Conservation (phyloP, 1,140 invertebrate species). For the Gonatopus flavifemur region DNA sequence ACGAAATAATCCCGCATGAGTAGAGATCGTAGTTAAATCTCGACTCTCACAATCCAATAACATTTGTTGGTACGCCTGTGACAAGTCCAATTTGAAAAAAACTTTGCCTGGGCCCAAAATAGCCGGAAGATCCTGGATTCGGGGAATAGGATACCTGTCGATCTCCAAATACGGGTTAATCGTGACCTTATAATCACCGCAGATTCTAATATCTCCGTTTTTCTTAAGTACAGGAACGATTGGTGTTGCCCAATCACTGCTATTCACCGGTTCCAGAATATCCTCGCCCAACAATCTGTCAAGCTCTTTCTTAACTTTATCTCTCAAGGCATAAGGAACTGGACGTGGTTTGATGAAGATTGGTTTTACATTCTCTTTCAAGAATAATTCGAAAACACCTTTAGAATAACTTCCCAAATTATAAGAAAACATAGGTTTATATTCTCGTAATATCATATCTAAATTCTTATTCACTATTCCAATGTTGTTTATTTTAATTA, state of each 20-base stretch:
- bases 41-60: conserved; percentile 27
- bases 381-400: not conserved
- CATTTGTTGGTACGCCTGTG: conserved; percentile 24
- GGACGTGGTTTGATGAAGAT: conserved; percentile 6
- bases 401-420: not conserved
- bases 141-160: not conserved
- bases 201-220: not conserved
- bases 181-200: too few relatives aligned
- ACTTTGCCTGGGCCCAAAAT: not conserved
- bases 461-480: not conserved
- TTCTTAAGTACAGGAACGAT: too few relatives aligned
- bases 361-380: conserved; percentile 6
- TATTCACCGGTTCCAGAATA: too few relatives aligned
- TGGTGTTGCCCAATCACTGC: too few relatives aligned
- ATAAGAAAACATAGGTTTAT: not conserved
- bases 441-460: not conserved
- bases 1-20: conserved; percentile 37
- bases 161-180: not conserved
- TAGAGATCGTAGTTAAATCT: conserved; percentile 45
- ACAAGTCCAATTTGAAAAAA: conserved; percentile 21
- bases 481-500: not conserved
- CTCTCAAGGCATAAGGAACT: conserved; percentile 2
- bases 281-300: not conserved
- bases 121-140: not conserved
- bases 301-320: too few relatives aligned